Base-by-base conservation (phyloP, 2,797 vertebrate genomes). In the Schizothorax lantsangensis region DNA sequence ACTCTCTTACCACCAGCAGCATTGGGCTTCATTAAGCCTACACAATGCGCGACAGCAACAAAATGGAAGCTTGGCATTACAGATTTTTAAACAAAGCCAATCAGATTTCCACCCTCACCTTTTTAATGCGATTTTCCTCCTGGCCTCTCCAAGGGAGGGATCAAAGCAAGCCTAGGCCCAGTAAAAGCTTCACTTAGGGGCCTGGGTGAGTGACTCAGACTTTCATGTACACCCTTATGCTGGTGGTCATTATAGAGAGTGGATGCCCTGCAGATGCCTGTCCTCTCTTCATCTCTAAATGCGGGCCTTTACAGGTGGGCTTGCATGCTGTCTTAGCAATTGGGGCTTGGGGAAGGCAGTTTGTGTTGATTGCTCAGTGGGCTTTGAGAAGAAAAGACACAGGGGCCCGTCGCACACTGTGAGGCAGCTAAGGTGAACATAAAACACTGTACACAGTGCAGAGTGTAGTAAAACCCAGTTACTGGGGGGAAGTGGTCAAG, bases 151-250 rank as follows among this genome's bases (percentile, higher is more conserved):
- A 71, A 72, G 79, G 1, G 64, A 54, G 92, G 79, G 90, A 95
- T 94, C 92, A 95, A 94, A 94, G 94, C 89, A 69, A 80, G 74
- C 73, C 81, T 66, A 40, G n/a, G 47, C 79, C 81, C 86, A 79
- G 81, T 89, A 90, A 92, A 89, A 91, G 90, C 91, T 89, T 85
- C 85, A 92, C 88, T 92, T 84, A 54, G 88, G 87, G 86, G 23
- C 38, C 68, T 86, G 84, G 59, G 87, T 82, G 87, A 88, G 79
- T 89, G 91, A 93, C 92, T 91, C 64, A 84, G 88, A 88, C 91
- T 93, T 93, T 93, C 83, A 93, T 92, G 90, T 91, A 79, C 89
- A 90, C 59, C 88, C 79, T 59, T 84, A 72, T 72, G 69, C 83
- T 90, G 80, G 4, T 21, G 43, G 88, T 89, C 86, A 91, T 93